Evolutionary conservation across 2,113 vertebrate species (phyloP).

Genomic region (Parus major): DNA sequence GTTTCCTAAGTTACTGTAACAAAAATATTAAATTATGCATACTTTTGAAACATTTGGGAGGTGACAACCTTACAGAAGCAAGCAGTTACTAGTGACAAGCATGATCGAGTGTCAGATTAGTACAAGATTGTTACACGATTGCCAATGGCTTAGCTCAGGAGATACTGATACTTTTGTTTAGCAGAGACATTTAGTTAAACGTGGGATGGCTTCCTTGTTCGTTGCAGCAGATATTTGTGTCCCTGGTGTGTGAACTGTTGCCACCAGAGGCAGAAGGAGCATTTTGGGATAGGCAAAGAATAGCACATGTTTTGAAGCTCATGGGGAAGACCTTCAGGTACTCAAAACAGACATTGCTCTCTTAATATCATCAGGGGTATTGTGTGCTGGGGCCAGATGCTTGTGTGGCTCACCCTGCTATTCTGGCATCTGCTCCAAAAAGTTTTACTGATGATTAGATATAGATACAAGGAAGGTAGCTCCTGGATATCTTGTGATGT

Average conservation of each 20-base stretch:
- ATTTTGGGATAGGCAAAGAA: not conserved
- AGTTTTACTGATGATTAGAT: not conserved
- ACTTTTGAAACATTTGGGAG: not conserved
- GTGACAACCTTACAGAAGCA: not conserved
- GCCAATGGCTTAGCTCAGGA: not conserved
- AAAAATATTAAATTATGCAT: not conserved
- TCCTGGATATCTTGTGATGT: not conserved
- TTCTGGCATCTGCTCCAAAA: not conserved
- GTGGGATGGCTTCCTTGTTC: not conserved
- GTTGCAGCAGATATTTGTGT: not conserved
- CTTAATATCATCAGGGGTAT: not conserved
- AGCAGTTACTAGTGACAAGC: not conserved
- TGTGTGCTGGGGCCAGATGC: not conserved
- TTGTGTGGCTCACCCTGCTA: not conserved
- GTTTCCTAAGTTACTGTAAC: not conserved
- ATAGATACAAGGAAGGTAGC: not conserved
- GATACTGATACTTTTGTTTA: not conserved
- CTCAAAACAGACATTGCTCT: not conserved
- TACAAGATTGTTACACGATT: not conserved
- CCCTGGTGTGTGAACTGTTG: not conserved
- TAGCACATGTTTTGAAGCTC: rapidly evolving
- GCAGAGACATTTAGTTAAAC: not conserved
- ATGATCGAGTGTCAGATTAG: not conserved
- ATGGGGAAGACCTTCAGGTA: not conserved
- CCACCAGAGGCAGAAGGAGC: not conserved